Base-by-base conservation (phyloP, 2,113 vertebrate species). In the Vanacampus margaritifer region DNA sequence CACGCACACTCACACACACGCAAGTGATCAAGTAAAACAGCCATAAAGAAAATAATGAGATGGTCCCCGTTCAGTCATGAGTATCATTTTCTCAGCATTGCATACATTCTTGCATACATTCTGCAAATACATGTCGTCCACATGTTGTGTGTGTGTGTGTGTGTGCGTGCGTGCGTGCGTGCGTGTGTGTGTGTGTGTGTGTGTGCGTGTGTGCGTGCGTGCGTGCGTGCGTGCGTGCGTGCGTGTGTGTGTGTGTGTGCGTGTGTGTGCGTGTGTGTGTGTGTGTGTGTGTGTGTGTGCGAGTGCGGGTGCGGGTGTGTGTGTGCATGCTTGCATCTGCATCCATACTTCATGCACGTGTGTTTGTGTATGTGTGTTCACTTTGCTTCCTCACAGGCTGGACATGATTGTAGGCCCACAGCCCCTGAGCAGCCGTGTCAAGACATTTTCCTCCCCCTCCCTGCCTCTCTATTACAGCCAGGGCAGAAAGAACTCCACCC, bases 401-500 rank as follows among this genome's bases (percentile, higher is more conserved):
- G 88, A 89, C 81, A 82, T 84, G 81, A 89, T 89, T 64, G 74
- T 88, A 48, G 87, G 87, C 41, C 84, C 89, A n/a, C 82, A 87
- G 82, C 63, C 80, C 67, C 76, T 84, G 60, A 78, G 78, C 82
- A 82, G 61, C 75, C 72, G 80, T 76, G 78, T 82, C 73, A 89
- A 88, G 87, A 77, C 82, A 41, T 87, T 89, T 89, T 86, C 88
- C 80, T 79, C 86, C 70, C 84, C 86, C 66, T 85, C 82, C 54
- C 72, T 88, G 80, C 73, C 83, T 72, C 69, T 84, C 56, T 85
- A 77, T 89, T 85, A 89, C 88, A 87, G 71, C 79, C 84, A 85
- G 77, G 80, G 81, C 65, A 83, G 86, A 72, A 90, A 88, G 81
- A 83, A 69, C 84, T 86, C 84, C 80, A 75, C 67, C 21, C 84